Percentiles rank a stretch among this genome's conserved stretches.
These are phyloP conservation scores for Amiota minor DNA, from an alignment of 2,888 invertebrate genomes.

Conservation along the genomic window DNA sequence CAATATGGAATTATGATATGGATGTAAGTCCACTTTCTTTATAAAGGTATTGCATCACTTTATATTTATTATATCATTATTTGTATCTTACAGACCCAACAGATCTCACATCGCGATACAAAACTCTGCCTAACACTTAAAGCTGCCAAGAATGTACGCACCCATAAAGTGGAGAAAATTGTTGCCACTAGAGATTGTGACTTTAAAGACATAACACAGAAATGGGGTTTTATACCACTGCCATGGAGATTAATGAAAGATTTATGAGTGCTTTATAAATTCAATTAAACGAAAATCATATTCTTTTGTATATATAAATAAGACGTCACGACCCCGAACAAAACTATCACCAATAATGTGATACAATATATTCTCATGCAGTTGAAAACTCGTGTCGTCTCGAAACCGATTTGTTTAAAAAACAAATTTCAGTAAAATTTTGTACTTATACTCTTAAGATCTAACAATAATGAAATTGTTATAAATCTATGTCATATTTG, in stretches of 20 bases:
- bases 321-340: conserved; percentile 8
- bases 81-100: conserved; percentile 62
- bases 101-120: conserved; percentile 67
- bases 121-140: conserved; percentile 69
- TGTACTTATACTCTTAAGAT: neutral
- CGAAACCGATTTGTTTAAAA: conserved; percentile 10
- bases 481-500: conserved; percentile 58
- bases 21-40: conserved; percentile 59
- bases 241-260: conserved; percentile 66
- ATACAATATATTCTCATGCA: conserved; percentile 55
- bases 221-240: conserved; percentile 71
- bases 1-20: conserved; percentile 72
- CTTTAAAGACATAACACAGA: conserved; percentile 67
- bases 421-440: conserved; percentile 5
- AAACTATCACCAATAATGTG: conserved; percentile 47
- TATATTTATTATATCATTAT: neutral
- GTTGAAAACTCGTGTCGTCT: neutral
- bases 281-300: neutral
- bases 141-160: conserved; percentile 54
- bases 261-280: conserved; percentile 18
- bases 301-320: neutral
- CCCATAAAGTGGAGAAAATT: conserved; percentile 59
- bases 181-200: conserved; percentile 65
- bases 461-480: conserved; percentile 24
- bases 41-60: neutral